Conservation (phyloP, 2,113 vertebrate genomes). For the Aptenodytes forsteri region DNA sequence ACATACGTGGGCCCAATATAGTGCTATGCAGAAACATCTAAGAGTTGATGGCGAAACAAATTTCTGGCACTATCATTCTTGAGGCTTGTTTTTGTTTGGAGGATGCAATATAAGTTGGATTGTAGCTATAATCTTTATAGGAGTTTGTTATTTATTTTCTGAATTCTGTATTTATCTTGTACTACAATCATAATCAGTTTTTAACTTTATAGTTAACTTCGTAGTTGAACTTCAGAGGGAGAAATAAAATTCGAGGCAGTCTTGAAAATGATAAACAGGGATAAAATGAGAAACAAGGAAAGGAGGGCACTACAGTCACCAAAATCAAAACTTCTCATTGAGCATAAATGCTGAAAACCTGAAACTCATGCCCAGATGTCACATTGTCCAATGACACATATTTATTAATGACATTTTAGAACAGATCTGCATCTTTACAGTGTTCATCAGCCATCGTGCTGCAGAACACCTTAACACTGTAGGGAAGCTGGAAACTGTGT, state of each 20-base stretch:
- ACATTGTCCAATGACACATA: not conserved
- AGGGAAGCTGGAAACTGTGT: not conserved
- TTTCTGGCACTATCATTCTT: not conserved
- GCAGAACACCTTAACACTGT: not conserved
- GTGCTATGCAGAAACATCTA: not conserved
- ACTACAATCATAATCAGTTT: not conserved
- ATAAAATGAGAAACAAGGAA: not conserved
- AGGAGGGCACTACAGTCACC: not conserved
- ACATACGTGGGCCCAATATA: rapidly evolving
- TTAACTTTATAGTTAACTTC: not conserved
- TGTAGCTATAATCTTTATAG: not conserved
- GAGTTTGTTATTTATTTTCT: not conserved
- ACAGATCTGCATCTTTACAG: not conserved
- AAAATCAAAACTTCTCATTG: not conserved
- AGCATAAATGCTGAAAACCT: not conserved
- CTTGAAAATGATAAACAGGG: not conserved
- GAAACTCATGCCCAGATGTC: not conserved
- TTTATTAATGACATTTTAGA: not conserved
- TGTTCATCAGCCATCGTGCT: rapidly evolving
- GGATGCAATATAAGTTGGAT: not conserved
- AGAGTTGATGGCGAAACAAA: not conserved
- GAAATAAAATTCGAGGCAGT: not conserved
- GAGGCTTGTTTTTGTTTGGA: not conserved
- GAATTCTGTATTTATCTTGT: not conserved
- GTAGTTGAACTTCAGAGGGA: not conserved